A percentile compares a stretch with the other conserved stretches of the same genome.
These are phyloP conservation scores for Protomyctophum bolini DNA, from an alignment of 2,113 vertebrate species.

Conservation along the genomic window DNA sequence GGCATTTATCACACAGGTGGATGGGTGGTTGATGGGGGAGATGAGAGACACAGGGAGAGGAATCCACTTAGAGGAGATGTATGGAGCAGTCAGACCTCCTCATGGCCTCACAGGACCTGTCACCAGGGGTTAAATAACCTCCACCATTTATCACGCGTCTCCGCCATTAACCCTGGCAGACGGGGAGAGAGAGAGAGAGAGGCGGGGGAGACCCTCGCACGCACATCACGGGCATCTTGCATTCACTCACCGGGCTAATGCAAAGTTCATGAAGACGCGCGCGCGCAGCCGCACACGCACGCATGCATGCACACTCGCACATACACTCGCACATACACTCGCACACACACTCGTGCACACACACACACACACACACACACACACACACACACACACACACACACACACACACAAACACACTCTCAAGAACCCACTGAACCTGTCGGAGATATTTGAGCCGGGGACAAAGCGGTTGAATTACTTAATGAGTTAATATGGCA, in stretches of 20 bases:
- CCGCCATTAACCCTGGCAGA: slow-evolving; percentile 8
- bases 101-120: slow-evolving; percentile 33
- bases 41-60: slow-evolving; percentile 41
- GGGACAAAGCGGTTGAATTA: not conserved
- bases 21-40: slow-evolving; percentile 30
- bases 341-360: not conserved
- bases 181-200: not conserved
- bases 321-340: not conserved
- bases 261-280: not conserved
- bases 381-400: not conserved
- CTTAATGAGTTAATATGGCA: too few relatives aligned
- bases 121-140: slow-evolving; percentile 44
- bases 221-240: not conserved
- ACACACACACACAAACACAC: not conserved
- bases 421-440: slow-evolving; percentile 2
- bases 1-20: slow-evolving; percentile 46
- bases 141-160: slow-evolving; percentile 34
- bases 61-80: slow-evolving; percentile 56
- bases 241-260: too few relatives aligned
- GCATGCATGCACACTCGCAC: slow-evolving; percentile 9
- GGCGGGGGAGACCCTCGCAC: not conserved
- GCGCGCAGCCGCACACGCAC: not conserved
- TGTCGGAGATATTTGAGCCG: not conserved
- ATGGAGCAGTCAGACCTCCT: slow-evolving; percentile 27
- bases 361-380: not conserved